Evolutionary conservation across 1,140 invertebrate genomes (phyloP).

Genomic region (Philaenus spumarius): DNA sequence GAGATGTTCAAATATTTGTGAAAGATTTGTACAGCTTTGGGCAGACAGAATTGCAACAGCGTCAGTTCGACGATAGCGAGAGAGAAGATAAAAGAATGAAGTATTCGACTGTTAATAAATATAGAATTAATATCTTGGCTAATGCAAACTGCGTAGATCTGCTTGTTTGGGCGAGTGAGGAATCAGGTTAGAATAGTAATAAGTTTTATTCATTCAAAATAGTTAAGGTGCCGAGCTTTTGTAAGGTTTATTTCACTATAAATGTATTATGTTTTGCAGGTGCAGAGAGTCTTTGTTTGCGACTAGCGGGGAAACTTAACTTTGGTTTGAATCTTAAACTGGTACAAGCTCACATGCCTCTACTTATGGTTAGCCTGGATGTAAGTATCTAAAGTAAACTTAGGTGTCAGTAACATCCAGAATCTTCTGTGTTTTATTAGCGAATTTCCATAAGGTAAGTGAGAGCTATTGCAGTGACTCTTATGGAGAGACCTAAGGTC

Average conservation of each 20-base stretch:
- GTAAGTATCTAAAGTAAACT: too few relatives aligned
- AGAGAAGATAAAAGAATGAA: constrained; percentile 71
- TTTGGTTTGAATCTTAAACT: constrained; percentile 84
- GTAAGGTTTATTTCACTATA: too few relatives aligned
- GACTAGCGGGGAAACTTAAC: constrained; percentile 94
- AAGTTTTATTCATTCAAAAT: too few relatives aligned
- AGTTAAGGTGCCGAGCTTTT: too few relatives aligned
- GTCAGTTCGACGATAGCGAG: constrained; percentile 72
- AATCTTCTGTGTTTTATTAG: too few relatives aligned
- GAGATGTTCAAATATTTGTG: constrained; percentile 89
- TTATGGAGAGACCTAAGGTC: too few relatives aligned
- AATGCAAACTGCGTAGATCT: constrained; percentile 97
- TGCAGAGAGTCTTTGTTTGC: constrained; percentile 90
- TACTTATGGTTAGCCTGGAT: constrained; percentile 90
- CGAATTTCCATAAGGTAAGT: too few relatives aligned
- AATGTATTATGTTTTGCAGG: constrained; percentile 51
- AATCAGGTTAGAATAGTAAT: constrained; percentile 38
- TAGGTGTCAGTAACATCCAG: too few relatives aligned
- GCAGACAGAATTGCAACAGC: constrained; percentile 83
- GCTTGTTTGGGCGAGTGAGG: constrained; percentile 95
- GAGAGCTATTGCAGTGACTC: too few relatives aligned
- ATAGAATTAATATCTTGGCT: constrained; percentile 93
- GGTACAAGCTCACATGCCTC: constrained; percentile 87
- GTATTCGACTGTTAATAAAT: constrained; percentile 74
- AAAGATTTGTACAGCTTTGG: constrained; percentile 83